Evolutionary conservation across 2,888 invertebrate genomes (phyloP).

Genomic region (Meloe dianella): DNA sequence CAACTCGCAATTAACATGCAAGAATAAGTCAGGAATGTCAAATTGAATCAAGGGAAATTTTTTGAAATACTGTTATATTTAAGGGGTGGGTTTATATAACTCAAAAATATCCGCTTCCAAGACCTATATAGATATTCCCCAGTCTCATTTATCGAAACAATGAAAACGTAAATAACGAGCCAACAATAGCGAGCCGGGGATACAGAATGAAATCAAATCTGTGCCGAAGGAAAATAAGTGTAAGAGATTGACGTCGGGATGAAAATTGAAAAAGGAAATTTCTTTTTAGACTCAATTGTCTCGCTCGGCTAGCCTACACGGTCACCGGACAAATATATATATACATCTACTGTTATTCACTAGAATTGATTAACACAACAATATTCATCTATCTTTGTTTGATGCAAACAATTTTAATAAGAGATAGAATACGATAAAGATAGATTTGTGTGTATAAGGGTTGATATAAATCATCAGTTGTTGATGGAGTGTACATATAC

Average conservation of each 20-base stretch:
- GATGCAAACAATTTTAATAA: background rate
- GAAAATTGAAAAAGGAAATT: conserved; percentile 64
- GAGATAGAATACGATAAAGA: background rate
- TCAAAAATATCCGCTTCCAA: conserved; percentile 4
- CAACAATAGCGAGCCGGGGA: conserved; percentile 51
- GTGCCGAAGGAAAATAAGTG: conserved; percentile 60
- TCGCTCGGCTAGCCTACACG: conserved; percentile 55
- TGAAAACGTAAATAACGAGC: conserved; percentile 57
- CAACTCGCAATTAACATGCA: background rate
- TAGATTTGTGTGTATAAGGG: background rate
- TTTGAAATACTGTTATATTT: background rate
- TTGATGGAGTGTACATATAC: conserved; percentile 43
- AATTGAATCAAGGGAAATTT: background rate
- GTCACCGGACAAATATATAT: conserved; percentile 46
- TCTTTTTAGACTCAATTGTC: conserved; percentile 62
- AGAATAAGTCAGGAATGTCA: background rate
- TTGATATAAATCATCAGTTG: background rate
- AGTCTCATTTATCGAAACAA: conserved; percentile 58
- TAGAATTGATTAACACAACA: conserved; percentile 30
- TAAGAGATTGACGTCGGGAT: conserved; percentile 59
- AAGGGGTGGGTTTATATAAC: background rate
- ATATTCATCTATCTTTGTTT: conserved; percentile 19
- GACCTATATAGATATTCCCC: conserved; percentile 49
- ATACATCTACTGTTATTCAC: conserved; percentile 15
- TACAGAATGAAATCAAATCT: conserved; percentile 60